These are phyloP conservation scores for Epinephelus lanceolatus DNA, from an alignment of 2,113 vertebrate genomes.

Conservation along the genomic window DNA sequence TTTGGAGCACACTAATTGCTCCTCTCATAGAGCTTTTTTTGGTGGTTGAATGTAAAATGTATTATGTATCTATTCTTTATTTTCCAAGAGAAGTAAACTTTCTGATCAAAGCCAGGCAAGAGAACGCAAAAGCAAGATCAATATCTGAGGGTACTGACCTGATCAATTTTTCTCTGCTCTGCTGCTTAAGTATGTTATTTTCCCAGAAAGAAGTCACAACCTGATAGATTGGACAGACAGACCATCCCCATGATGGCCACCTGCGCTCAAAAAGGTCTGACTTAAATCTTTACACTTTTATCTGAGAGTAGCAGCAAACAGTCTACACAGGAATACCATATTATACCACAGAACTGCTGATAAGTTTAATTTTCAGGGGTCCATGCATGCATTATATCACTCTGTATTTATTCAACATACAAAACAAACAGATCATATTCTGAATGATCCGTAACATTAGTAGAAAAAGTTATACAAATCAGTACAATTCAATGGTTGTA, in stretches of 20 bases:
- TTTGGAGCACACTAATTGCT: conserved; percentile 54
- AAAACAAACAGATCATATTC: not conserved
- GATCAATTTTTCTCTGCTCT: conserved; percentile 52
- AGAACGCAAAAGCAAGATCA: conserved; percentile 38
- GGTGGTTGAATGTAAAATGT: conserved; percentile 10
- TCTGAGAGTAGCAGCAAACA: conserved; percentile 41
- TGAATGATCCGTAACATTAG: not conserved
- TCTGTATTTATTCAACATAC: not conserved
- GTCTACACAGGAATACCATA: not conserved
- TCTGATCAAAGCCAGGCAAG: conserved; percentile 34
- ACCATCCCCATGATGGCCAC: conserved; percentile 52
- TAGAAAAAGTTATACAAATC: not conserved
- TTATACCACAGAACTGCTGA: not conserved
- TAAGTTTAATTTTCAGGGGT: not conserved
- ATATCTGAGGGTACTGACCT: conserved; percentile 37
- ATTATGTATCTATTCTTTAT: not conserved
- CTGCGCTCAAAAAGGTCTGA: conserved; percentile 50
- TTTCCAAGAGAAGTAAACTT: conserved; percentile 18
- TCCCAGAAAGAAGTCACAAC: conserved; percentile 54
- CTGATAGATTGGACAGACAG: conserved; percentile 71
- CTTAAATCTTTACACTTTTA: not conserved
- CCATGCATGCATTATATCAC: not conserved
- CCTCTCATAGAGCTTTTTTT: conserved; percentile 8
- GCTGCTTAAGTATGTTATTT: conserved; percentile 37
- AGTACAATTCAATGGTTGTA: not conserved